Conservation (phyloP, 2,113 vertebrate genomes). For the Plestiodon gilberti region DNA sequence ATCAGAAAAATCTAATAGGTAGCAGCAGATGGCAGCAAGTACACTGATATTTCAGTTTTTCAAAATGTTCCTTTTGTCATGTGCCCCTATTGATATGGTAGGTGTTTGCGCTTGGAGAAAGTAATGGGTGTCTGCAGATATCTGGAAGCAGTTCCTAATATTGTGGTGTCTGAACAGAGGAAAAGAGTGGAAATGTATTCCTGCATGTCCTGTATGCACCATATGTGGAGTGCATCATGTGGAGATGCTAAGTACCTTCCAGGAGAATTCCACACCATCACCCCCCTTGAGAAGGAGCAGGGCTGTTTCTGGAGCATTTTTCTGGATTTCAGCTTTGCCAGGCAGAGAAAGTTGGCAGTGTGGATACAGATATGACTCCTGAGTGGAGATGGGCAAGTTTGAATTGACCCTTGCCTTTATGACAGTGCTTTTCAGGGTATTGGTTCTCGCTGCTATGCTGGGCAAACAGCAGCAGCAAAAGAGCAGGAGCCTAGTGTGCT, state of each 20-base stretch:
- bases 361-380: neutral
- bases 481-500: accelerated
- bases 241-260: neutral
- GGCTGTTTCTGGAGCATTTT: neutral
- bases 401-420: constrained; percentile 4
- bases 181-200: neutral
- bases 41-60: neutral
- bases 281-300: neutral
- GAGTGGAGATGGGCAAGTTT: neutral
- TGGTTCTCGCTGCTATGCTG: neutral
- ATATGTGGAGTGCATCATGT: neutral
- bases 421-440: neutral
- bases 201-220: neutral
- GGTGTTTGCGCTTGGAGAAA: too few species aligned
- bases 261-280: neutral
- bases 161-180: neutral
- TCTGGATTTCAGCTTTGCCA: neutral
- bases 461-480: accelerated
- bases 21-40: neutral
- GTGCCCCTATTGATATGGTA: neutral
- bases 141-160: neutral
- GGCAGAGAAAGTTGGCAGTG: neutral
- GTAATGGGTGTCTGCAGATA: too few species aligned
- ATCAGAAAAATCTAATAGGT: neutral
- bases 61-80: neutral